A percentile compares a stretch with the other conserved stretches of the same genome.
phyloP scores from a whole-genome alignment of 2,113 vertebrate species.

The Meles meles region DNA sequence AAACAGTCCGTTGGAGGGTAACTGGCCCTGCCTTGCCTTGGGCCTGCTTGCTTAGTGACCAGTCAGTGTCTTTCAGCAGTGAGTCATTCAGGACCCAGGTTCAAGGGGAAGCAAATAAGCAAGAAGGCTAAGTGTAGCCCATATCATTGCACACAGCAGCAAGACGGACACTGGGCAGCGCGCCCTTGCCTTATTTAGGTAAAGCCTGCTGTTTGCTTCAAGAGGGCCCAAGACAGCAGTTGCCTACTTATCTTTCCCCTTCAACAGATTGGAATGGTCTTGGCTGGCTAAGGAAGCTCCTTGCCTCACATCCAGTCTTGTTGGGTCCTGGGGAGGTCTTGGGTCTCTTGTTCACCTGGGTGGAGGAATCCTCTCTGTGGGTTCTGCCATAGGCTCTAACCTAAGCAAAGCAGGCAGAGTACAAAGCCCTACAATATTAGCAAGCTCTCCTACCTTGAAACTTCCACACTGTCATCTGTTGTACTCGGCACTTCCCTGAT shows the following conservation, averaged over 20 bases:
- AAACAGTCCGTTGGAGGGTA: not conserved
- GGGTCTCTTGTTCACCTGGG: not conserved
- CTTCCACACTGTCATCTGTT: not conserved
- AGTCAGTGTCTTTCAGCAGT: not conserved
- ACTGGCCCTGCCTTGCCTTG: not conserved
- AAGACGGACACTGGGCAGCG: not conserved
- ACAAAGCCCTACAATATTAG: not conserved
- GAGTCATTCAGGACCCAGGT: not conserved
- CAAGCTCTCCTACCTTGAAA: not conserved
- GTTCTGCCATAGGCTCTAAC: not conserved
- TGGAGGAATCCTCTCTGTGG: not conserved
- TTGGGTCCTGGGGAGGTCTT: not conserved
- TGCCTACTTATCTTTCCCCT: not conserved
- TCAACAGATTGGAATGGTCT: not conserved
- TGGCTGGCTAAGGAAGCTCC: not conserved
- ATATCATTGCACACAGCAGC: not conserved
- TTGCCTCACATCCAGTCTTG: not conserved
- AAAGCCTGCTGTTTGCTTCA: not conserved
- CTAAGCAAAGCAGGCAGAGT: not conserved
- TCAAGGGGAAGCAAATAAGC: not conserved
- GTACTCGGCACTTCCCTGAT: not conserved
- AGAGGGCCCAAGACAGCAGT: not conserved
- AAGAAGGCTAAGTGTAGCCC: not conserved
- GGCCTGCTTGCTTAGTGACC: not conserved
- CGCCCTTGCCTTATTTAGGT: not conserved